Evolutionary conservation across 2,888 invertebrate genomes (phyloP).

Genomic region (Reticulitermes lucifugus): DNA sequence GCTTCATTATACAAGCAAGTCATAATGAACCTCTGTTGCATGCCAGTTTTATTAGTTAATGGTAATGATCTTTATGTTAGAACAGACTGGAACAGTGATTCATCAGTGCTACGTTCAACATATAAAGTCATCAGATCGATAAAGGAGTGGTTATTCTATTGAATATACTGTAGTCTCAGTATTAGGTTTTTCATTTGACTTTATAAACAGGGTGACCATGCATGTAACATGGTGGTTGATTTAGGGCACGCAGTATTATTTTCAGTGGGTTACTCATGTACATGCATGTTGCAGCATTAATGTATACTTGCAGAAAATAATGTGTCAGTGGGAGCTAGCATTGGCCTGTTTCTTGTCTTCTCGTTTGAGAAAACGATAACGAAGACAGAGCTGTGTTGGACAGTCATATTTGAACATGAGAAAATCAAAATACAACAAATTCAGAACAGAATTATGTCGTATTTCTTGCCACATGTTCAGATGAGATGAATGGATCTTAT

Average conservation of each 20-base stretch:
- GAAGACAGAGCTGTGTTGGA: neutral
- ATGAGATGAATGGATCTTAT: neutral
- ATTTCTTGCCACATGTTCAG: neutral
- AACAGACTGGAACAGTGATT: slow-evolving; percentile 10
- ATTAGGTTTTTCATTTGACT: slow-evolving; percentile 39
- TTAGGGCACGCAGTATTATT: neutral
- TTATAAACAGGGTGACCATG: slow-evolving; percentile 5
- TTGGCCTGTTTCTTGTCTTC: neutral
- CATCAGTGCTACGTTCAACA: slow-evolving; percentile 35
- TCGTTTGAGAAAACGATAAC: neutral
- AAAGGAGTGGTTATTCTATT: slow-evolving; percentile 35
- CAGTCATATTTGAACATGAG: neutral
- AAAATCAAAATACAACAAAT: neutral
- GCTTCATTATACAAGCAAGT: slow-evolving; percentile 38
- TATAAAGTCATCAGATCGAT: slow-evolving; percentile 34
- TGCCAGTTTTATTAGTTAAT: slow-evolving; percentile 38
- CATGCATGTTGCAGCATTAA: neutral
- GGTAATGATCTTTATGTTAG: slow-evolving; percentile 28
- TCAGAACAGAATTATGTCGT: neutral
- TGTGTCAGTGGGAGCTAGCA: neutral
- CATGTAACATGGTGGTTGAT: neutral
- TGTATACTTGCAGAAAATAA: neutral
- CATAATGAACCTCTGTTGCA: slow-evolving; percentile 39
- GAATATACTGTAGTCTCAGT: slow-evolving; percentile 45
- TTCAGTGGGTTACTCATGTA: neutral